Conservation (phyloP, 2,797 vertebrate species). For the Poeciliopsis paucimaculata region DNA sequence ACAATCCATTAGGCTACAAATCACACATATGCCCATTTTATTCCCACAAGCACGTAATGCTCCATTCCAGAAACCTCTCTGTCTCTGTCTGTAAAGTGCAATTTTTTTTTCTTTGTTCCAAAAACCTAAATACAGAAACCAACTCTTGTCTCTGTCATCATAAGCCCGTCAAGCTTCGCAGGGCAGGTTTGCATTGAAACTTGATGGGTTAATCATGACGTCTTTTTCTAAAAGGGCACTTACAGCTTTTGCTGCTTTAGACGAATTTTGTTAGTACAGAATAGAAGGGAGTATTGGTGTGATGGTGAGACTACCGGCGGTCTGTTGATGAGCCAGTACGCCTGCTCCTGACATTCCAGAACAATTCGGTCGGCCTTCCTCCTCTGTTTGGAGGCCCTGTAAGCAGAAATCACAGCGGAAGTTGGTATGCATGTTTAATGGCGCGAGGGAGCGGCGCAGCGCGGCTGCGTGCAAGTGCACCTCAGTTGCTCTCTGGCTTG, state of each 20-base stretch:
- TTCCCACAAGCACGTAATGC: not conserved
- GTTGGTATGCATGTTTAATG: not conserved
- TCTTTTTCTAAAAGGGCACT: not conserved
- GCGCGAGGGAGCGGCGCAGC: not conserved
- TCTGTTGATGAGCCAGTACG: slow-evolving; percentile 93
- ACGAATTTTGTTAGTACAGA: not conserved
- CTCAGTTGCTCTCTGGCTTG: slow-evolving; percentile 95
- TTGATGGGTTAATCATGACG: not conserved
- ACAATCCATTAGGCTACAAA: not conserved
- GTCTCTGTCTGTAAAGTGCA: not conserved
- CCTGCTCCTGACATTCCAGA: slow-evolving; percentile 93
- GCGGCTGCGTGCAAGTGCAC: slow-evolving; percentile 60
- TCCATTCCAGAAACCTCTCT: not conserved
- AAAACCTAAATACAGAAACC: not conserved
- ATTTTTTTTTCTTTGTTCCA: not conserved
- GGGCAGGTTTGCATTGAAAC: not conserved
- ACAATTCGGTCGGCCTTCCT: slow-evolving; percentile 93
- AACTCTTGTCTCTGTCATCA: not conserved
- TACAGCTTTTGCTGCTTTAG: not conserved
- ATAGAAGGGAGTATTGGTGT: not conserved
- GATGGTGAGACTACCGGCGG: slow-evolving; percentile 81
- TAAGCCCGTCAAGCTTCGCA: not conserved
- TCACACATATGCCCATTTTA: not conserved
- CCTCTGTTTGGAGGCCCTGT: slow-evolving; percentile 92
- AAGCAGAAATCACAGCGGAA: slow-evolving; percentile 48